Evolutionary conservation across 2,888 invertebrate species (phyloP).

Genomic region (Agrochola lota): DNA sequence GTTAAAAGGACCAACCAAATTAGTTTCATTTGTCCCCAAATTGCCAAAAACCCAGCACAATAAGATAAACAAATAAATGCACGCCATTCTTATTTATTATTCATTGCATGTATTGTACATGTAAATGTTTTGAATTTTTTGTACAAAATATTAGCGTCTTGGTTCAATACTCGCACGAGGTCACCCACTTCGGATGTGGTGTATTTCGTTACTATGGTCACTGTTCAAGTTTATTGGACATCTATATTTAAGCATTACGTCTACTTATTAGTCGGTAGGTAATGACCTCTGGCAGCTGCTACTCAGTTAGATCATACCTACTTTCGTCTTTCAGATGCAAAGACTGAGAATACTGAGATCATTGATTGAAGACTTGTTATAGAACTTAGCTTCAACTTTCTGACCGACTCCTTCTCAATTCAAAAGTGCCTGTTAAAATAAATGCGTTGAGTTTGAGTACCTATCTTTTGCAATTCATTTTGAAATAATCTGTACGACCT

Average conservation of each 20-base stretch:
- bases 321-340: slow-evolving; percentile 10
- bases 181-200: slow-evolving; percentile 60
- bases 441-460: neutral
- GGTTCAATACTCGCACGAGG: slow-evolving; percentile 68
- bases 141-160: slow-evolving; percentile 49
- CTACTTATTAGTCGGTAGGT: slow-evolving; percentile 1
- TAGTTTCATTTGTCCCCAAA: neutral
- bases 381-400: neutral
- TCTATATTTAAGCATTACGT: slow-evolving; percentile 55
- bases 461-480: neutral
- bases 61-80: neutral
- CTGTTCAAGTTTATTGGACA: slow-evolving; percentile 40
- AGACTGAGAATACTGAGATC: neutral
- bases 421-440: neutral
- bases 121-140: slow-evolving; percentile 36
- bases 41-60: neutral
- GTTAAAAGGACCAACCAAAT: neutral
- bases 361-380: slow-evolving; percentile 9
- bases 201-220: slow-evolving; percentile 65
- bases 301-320: slow-evolving; percentile 33
- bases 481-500: neutral
- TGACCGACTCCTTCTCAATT: neutral
- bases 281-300: slow-evolving; percentile 30
- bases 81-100: slow-evolving; percentile 9
- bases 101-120: slow-evolving; percentile 1